Evolutionary conservation across 2,797 vertebrate species (phyloP), one percentile per base, ranked within the genome.

Genomic region (Brotula barbata): DNA sequence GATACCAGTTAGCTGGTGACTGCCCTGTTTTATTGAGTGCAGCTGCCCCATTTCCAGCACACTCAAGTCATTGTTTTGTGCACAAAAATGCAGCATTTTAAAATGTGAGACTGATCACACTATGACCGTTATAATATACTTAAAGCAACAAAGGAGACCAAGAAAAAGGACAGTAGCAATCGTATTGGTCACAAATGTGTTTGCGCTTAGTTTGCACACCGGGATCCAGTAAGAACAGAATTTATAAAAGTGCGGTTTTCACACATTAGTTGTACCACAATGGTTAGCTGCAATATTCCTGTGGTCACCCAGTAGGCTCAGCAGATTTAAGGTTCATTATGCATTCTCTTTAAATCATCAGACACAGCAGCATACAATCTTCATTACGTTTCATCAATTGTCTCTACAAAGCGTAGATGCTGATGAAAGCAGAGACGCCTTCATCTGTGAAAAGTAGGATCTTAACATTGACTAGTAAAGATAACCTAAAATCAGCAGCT

Each of bases 271-370:
- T 63, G 55, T 34, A 33, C 12, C 8, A 61, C 13, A 36, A 20
- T 44, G 43, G 45, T 65, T 60, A 78, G 68, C 66, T 75, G 65
- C 56, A 81, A 78, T 75, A 81, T 72, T 79, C 58, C 69, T 75
- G 25, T 59, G 45, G 23, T 37, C 73, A 79, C 78, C 58, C 44
- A 23, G 60, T 64, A 56, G 39, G 36, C 54, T 73, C 60, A 52
- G 63, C 58, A 58, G 55, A 44, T 46, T 44, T 33, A 37, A 57
- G 25, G 5, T 50, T 39, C 34, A 44, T n/a, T 40, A 33, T 2
- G 4, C 63, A 54, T 37, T 47, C 47, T 58, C 46, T 47, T 57
- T 17, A 64, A 56, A 71, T 50, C 23, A 41, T 12, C 49, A 23
- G 62, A 56, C 71, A 62, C 39, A 60, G 58, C 21, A 60, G 36